Evolutionary conservation across 30 jellyfish, hydroid and myxozoan species (phyloP), one percentile per base, ranked within the genome.

Genomic region (Cassiopea xamachana): DNA sequence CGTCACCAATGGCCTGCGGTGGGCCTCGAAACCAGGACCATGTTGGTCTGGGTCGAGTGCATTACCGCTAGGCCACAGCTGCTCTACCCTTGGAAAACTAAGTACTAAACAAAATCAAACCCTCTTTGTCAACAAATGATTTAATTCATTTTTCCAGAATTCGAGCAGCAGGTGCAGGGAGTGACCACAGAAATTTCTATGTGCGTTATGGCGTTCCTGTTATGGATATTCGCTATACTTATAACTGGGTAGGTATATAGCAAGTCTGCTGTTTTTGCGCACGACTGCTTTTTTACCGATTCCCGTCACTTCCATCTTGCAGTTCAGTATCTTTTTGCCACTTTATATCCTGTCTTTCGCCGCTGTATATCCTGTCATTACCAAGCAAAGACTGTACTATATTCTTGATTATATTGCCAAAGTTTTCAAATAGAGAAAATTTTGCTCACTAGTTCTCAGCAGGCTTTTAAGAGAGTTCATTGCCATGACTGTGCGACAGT

Each of bases 151-250:
- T 69, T 18, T 2, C 49, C 82, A 92, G 98, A 1, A 79, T 92
- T 43, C 84, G 90, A 44, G 55, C 87, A 9, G 92, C 98, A 0
- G 98, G 95, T 46, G 88, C 98, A 18, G 98, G 98, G 49, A 92
- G 98, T 86, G 98, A 92, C 58, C 92, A 81, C 74, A 74, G 69
- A 73, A 72, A 88, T 7, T 92, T 92, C 70, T 86, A 83, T 64
- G 58, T 75, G 48, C 80, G 90, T 7, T 77, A 19, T 73, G 98
- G 98, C 1, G 83, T 92, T 13, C 98, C 98, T 4, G 91, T 92
- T 27, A 87, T 87, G 9, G 92, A 86, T 61, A 51, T 92, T 18
- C 48, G 92, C 49, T 92, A 85, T 59, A 85, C 87, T 1, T 92
- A 77, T 67, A 93, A 92, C 60, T 85, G 98, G 98, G 98, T 92